Base-by-base conservation (phyloP, 2,888 invertebrate species). In the Megaustenia siamemsis region DNA sequence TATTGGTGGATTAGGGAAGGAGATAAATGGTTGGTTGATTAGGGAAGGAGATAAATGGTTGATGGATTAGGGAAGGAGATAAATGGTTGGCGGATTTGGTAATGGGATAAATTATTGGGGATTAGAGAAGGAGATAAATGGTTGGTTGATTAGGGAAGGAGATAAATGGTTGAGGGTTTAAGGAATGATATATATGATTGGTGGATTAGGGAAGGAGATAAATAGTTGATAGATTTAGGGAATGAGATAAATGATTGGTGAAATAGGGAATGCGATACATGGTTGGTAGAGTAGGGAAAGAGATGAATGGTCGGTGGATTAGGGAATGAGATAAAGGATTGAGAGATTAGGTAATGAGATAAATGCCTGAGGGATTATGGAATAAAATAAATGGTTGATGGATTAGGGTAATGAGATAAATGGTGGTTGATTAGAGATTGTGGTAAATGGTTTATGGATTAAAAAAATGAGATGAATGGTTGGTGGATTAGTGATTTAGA, bases 181-280 rank as follows among this genome's bases (percentile, higher is more conserved):
- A 45, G 60, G 69, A 21, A 6, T 49, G n/a, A 32, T 35, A 5
- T 66, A 45, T 18, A 68, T 43, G 43, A n/a, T 24, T 15, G 49
- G n/a, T n/a, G n/a, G 10, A 69, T 10, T 69, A 32, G 35, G 35
- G 15, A 69, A 21, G 35, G 8, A 32, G 35, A 69, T 69, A 32
- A 21, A 69, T 12, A 43, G 43, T 49, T 49, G 49, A 49, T 49
- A 49, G 15, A 49, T 24, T n/a, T 49, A 49, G 43, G 45, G 18
- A 43, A 12, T 5, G 12, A 49, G 69, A 81, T n/a, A 81, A 45
- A 81, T n/a, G 69, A 49, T 69, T 40, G 69, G 69, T 69, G 49
- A 71, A 45, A 81, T 40, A 69, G 49, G 69, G 32, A 81, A 53
- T 69, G 2, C 53, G 81, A 80, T 32, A 40, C 6, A 66, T 5